These are phyloP conservation scores for Drosophila suzukii DNA, from an alignment of 1,140 invertebrate genomes.

Conservation along the genomic window DNA sequence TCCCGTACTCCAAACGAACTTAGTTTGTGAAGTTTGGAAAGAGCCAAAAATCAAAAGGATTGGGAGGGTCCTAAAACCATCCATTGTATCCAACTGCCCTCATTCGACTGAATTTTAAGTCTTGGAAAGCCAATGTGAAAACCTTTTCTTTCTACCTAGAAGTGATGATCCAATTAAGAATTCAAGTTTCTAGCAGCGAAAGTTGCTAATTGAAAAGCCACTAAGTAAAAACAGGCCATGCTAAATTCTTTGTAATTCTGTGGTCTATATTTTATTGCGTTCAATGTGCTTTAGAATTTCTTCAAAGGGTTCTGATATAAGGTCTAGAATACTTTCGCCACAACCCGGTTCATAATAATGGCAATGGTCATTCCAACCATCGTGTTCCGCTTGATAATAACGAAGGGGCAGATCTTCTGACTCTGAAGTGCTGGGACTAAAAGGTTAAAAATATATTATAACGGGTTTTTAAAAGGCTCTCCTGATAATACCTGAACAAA, in stretches of 20 bases:
- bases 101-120: slow-evolving; percentile 8
- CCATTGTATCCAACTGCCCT: slow-evolving; percentile 14
- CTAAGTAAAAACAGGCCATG: slow-evolving; percentile 36
- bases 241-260: too few species aligned
- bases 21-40: slow-evolving; percentile 1
- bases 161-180: slow-evolving; percentile 51
- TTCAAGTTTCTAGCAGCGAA: slow-evolving; percentile 50
- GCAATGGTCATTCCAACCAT: slow-evolving; percentile 79
- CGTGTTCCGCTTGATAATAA: slow-evolving; percentile 86
- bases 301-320: slow-evolving; percentile 72
- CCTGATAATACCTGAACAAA: slow-evolving; percentile 53
- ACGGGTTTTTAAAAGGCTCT: fast-evolving
- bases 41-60: slow-evolving; percentile 9
- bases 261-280: slow-evolving; percentile 53
- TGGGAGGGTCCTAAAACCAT: slow-evolving; percentile 5
- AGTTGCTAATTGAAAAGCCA: slow-evolving; percentile 65
- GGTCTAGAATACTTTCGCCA: slow-evolving; percentile 60
- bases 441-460: background rate
- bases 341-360: slow-evolving; percentile 80
- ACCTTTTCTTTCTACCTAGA: slow-evolving; percentile 13
- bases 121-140: slow-evolving; percentile 6
- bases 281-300: slow-evolving; percentile 47
- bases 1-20: slow-evolving; percentile 59
- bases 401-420: slow-evolving; percentile 85
- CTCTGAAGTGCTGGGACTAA: slow-evolving; percentile 86